Evolutionary conservation across 53 echinoderm and acorn worm species (phyloP), one percentile per base, ranked within the genome.

Genomic region (Glandiceps talaboti): DNA sequence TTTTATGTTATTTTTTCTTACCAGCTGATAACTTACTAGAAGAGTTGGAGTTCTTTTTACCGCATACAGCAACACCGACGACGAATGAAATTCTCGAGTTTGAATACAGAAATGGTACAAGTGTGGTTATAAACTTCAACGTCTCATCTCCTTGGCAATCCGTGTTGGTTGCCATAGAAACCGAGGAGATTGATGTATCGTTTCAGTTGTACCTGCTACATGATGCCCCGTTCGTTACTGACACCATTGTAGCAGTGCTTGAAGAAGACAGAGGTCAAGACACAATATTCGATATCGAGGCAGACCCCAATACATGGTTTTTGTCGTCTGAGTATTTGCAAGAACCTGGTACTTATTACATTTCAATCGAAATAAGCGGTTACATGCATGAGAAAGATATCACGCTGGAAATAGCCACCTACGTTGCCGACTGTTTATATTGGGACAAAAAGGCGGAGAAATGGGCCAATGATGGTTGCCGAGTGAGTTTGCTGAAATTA

Each of bases 381-480:
- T 6, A 6, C 20, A 12, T 45, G 6, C 64, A 45, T 12, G 20
- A 20, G 6, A 20, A 45, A 20, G 64, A 20, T 20, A 20, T 45
- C 6, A 12, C 64, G 6, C 6, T 45, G 6, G 20, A 20, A 6
- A 45, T 45, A 6, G 20, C 82, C 83, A 83, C 83, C 30, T 33
- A 77, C 0, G 74, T 72, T 20, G 73, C 93, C 20, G 33, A 76
- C 27, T 93, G 93, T 30, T 14, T 90, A 32, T 93, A 84, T 77
- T 93, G 93, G 93, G 84, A 93, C 77, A 90, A 90, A 1, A 77
- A 77, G 14, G 75, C 79, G 14, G 88, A 88, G 28, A 75, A 0
- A 1, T 93, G 93, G 93, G 85, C 78, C 25, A 33, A 27, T 25
- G 76, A 14, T 14, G 93, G 93, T 27, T 93, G 93, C 77, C 33